phyloP scores from a whole-genome alignment of 2,113 vertebrate genomes.

The Maccullochella peelii region DNA sequence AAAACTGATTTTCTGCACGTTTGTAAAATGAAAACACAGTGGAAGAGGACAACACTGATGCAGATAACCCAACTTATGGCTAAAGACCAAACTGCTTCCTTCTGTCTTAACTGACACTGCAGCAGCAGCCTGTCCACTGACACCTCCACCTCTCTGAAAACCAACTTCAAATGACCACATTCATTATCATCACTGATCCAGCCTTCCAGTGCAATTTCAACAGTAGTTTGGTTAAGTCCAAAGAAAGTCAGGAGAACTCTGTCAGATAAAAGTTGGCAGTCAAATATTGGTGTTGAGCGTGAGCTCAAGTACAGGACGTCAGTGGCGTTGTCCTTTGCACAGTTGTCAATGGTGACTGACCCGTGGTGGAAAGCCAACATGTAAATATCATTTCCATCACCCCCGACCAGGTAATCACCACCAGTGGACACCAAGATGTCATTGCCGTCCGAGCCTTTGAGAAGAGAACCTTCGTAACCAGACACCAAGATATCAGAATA shows the following conservation, averaged over 20 bases:
- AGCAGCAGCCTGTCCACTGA: conserved; percentile 18
- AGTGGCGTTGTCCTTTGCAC: conserved; percentile 54
- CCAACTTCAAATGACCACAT: conserved; percentile 44
- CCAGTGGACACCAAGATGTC: conserved; percentile 67
- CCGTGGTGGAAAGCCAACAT: conserved; percentile 37
- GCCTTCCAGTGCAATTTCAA: neutral
- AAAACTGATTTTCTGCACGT: neutral
- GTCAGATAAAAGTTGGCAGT: neutral
- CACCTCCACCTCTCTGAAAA: neutral
- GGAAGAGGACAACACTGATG: neutral
- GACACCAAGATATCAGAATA: conserved; percentile 66
- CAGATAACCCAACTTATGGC: neutral
- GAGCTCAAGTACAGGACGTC: conserved; percentile 62
- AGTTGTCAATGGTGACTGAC: conserved; percentile 66
- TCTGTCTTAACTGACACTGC: neutral
- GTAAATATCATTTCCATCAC: conserved; percentile 69
- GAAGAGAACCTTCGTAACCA: conserved; percentile 63
- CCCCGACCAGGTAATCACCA: conserved; percentile 68
- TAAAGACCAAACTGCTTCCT: too few species aligned
- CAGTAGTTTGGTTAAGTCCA: neutral
- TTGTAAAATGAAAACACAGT: neutral
- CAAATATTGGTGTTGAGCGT: fast-evolving
- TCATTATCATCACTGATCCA: conserved; percentile 6
- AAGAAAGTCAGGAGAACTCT: conserved; percentile 20
- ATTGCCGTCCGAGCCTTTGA: conserved; percentile 68